Base-by-base conservation (phyloP, 2,797 vertebrate species). In the Lepus oiostolus region DNA sequence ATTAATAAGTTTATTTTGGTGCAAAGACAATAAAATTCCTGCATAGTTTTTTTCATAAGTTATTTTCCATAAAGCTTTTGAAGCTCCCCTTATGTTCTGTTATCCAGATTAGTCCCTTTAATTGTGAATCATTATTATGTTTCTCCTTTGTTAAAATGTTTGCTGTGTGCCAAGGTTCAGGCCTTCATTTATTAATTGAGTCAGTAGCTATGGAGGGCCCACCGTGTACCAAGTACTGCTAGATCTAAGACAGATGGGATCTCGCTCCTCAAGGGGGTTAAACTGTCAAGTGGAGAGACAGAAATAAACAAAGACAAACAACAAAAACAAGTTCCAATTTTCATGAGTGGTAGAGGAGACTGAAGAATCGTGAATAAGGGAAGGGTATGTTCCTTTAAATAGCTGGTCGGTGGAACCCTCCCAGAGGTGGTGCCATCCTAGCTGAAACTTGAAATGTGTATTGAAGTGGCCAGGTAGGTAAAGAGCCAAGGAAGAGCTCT, bases 101-200 rank as follows among this genome's bases (percentile, higher is more conserved):
- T 81, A 85, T 28, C 58, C 14, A 30, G 70, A 63, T 50, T 42
- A 30, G 30, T 52, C 30, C 2, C 42, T 76, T 95, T 72, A 85
- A 32, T 62, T 74, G 54, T 65, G 77, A 80, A 42, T 85, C 11
- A 26, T 68, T 74, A 79, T 35, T 60, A 70, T 26, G 13, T 63
- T 35, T 74, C 28, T 79, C 42, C 26, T 95, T 74, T 65, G n/a
- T 42, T 77, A 72, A 92, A 92, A 76, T 74, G 17, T 72, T 91
- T 60, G 21, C 67, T 92, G 26, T 75, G 26, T 81, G n/a, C 32
- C 17, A 58, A 42, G 58, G 60, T 22, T 84, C 47, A 79, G 28
- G 35, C 47, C 63, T 32, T 70, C 26, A 52, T 58, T 47, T 67
- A 58, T 77, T 90, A 85, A 85, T 32, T 50, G 21, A 76, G 32